These are phyloP conservation scores for Pampusana beccarii DNA, from an alignment of 2,113 vertebrate species.

Conservation along the genomic window DNA sequence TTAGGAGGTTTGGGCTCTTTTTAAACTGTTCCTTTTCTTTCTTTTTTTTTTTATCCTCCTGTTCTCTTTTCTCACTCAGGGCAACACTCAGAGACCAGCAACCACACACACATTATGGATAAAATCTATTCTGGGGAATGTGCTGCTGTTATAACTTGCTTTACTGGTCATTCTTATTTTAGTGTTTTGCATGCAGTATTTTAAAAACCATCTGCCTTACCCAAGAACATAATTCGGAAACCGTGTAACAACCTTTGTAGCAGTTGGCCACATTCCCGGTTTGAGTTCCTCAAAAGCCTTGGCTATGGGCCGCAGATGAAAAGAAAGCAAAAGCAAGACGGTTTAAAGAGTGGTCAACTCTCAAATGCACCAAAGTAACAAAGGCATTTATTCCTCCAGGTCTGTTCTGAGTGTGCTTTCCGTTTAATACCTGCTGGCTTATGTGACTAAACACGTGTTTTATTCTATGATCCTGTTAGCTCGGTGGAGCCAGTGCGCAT, in stretches of 20 bases:
- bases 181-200: constrained; percentile 21
- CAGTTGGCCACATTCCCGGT: constrained; percentile 35
- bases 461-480: not conserved
- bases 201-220: constrained; percentile 55
- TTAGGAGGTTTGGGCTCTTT: not conserved
- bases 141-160: not conserved
- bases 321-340: constrained; percentile 49
- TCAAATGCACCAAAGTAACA: not conserved
- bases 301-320: constrained; percentile 47
- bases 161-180: constrained; percentile 36
- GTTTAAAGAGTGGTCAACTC: not conserved
- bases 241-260: constrained; percentile 59
- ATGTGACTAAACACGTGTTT: not conserved
- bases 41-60: no score
- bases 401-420: not conserved
- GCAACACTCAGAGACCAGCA: not conserved
- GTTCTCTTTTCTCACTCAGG: not conserved
- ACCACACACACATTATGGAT: not conserved
- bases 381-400: not conserved
- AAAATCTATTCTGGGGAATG: constrained; percentile 43
- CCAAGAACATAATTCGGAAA: constrained; percentile 53
- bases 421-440: not conserved
- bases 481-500: not conserved
- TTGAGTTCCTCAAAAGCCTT: constrained; percentile 68
- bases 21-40: not conserved